phyloP scores from a whole-genome alignment of 2,888 invertebrate species.

The Leucophora obtusa region DNA sequence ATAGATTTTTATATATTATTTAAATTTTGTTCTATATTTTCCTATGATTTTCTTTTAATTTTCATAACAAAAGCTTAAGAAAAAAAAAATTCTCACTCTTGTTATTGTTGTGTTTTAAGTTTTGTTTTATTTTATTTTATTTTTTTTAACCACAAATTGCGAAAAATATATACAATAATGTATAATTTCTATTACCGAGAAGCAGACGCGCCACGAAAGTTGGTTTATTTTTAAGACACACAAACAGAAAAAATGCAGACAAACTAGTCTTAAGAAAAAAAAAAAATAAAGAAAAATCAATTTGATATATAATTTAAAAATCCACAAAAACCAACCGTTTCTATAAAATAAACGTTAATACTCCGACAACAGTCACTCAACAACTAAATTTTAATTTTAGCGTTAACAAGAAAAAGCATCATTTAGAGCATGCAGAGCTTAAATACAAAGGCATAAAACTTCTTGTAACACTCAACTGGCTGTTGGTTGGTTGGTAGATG shows the following conservation, averaged over 20 bases:
- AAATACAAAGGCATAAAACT: neutral
- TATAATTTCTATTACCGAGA: conserved; percentile 50
- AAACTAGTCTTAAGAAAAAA: conserved; percentile 56
- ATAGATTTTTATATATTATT: conserved; percentile 17
- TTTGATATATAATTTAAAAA: neutral
- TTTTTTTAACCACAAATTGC: conserved; percentile 14
- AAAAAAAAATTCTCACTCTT: conserved; percentile 12
- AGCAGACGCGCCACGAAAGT: conserved; percentile 62
- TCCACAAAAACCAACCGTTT: conserved; percentile 26
- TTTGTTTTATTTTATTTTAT: conserved; percentile 18
- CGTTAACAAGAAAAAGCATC: conserved; percentile 50
- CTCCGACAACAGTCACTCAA: conserved; percentile 52
- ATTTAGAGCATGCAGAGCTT: conserved; percentile 43
- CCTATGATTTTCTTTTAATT: conserved; percentile 12
- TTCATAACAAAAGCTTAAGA: neutral
- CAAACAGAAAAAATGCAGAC: conserved; percentile 57
- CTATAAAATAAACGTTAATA: conserved; percentile 27
- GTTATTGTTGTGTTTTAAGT: conserved; percentile 10
- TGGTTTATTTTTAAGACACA: conserved; percentile 36
- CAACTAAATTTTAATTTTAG: conserved; percentile 51
- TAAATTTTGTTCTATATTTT: conserved; percentile 36
- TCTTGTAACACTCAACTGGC: neutral
- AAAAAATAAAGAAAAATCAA: neutral
- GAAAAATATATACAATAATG: conserved; percentile 23
- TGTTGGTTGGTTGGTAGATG: neutral